A percentile compares a stretch with the other conserved stretches of the same genome.
phyloP scores from a whole-genome alignment of 2,797 vertebrate genomes.

The Tarsius wallacei region DNA sequence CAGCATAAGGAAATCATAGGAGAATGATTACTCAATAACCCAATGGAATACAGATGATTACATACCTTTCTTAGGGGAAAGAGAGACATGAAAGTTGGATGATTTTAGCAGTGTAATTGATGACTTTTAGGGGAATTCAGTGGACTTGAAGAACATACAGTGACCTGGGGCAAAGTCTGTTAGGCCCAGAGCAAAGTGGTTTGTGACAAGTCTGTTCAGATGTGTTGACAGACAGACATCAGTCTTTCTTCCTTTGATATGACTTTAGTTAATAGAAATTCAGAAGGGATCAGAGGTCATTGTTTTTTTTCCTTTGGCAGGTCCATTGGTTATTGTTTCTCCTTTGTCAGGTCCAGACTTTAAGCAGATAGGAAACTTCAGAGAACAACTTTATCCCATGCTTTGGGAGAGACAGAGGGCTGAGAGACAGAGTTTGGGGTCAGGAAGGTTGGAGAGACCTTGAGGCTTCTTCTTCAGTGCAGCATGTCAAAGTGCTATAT shows the following conservation, averaged over 20 bases:
- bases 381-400: neutral
- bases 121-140: neutral
- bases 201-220: neutral
- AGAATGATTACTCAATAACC: neutral
- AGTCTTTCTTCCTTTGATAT: neutral
- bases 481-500: neutral
- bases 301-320: neutral
- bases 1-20: neutral
- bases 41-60: neutral
- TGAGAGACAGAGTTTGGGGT: neutral
- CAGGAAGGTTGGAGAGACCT: neutral
- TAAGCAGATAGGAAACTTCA: neutral
- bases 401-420: neutral
- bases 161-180: neutral
- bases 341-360: neutral
- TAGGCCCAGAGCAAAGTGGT: neutral
- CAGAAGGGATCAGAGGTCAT: neutral
- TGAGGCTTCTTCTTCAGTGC: neutral
- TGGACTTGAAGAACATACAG: neutral
- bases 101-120: neutral
- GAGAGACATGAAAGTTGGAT: neutral
- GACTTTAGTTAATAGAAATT: neutral
- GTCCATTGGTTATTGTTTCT: neutral
- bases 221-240: neutral
- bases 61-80: neutral